A percentile compares a stretch with the other conserved stretches of the same genome.
These are phyloP conservation scores for Amblyornis subalaris DNA, from an alignment of 2,113 vertebrate species.

Conservation along the genomic window DNA sequence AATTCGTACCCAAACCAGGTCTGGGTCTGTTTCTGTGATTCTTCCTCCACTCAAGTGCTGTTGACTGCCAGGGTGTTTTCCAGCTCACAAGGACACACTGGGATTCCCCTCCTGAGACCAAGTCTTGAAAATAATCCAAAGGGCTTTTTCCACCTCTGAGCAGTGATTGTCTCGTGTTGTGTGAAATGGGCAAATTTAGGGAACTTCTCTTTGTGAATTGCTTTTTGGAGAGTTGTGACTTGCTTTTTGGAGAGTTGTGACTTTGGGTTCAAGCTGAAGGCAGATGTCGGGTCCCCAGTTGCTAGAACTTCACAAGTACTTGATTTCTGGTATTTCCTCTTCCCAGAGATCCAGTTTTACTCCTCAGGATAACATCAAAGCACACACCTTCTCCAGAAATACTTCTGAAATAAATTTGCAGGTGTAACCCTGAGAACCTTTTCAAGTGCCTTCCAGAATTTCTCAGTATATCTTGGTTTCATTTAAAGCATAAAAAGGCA, in stretches of 20 bases:
- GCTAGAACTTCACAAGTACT: neutral
- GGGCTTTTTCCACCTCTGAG: neutral
- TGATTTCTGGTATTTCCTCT: neutral
- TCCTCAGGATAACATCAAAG: neutral
- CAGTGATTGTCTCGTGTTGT: neutral
- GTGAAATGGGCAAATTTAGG: neutral
- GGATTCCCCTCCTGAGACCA: neutral
- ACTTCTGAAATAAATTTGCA: neutral
- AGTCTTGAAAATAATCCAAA: neutral
- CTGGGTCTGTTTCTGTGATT: neutral
- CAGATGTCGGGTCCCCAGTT: neutral
- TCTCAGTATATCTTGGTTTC: neutral
- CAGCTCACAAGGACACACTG: neutral
- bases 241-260: neutral
- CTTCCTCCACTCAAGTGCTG: neutral
- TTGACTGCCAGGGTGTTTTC: neutral
- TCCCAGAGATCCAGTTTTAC: neutral
- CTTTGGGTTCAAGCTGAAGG: neutral
- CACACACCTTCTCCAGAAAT: neutral
- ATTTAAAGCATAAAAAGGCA: neutral
- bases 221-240: neutral
- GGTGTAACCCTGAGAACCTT: neutral
- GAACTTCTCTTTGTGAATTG: neutral
- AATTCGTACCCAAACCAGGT: neutral
- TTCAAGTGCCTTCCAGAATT: neutral